These are phyloP conservation scores for Meghimatium bilineatum DNA, from an alignment of 2,888 invertebrate species.

Conservation along the genomic window DNA sequence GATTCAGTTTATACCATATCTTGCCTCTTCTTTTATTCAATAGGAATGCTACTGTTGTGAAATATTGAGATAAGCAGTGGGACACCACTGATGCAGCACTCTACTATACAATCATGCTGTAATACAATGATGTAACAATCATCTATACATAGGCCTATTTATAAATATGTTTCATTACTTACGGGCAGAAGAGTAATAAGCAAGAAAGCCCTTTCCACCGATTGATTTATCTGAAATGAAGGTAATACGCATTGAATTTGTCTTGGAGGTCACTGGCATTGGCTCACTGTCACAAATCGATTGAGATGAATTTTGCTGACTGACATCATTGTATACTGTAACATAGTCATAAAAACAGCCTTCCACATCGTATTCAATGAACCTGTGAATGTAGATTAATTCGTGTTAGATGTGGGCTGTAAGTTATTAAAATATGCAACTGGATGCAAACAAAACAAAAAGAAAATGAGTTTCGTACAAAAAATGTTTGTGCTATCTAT, in stretches of 20 bases:
- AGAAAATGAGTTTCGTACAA: neutral
- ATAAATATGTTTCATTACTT: neutral
- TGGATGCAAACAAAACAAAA: neutral
- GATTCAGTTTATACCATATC: too few relatives aligned
- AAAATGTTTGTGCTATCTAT: neutral
- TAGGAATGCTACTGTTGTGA: too few relatives aligned
- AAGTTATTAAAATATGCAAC: neutral
- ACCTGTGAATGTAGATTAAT: neutral
- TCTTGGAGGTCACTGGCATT: conserved; percentile 80
- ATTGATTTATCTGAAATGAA: conserved; percentile 76
- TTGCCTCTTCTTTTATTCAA: too few relatives aligned
- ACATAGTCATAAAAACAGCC: conserved; percentile 72
- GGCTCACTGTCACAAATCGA: conserved; percentile 53
- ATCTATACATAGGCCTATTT: too few relatives aligned
- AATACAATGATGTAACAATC: too few relatives aligned
- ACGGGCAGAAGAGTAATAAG: neutral
- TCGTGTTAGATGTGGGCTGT: too few relatives aligned
- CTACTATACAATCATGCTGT: too few relatives aligned
- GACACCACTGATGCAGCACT: too few relatives aligned
- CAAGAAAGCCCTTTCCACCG: conserved; percentile 71
- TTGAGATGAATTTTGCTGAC: conserved; percentile 58
- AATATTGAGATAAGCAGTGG: too few relatives aligned
- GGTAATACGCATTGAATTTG: conserved; percentile 81
- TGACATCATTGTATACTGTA: conserved; percentile 71
- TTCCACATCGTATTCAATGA: neutral